These are phyloP conservation scores for Anguilla megastoma DNA, from an alignment of 2,797 vertebrate genomes.

Conservation along the genomic window DNA sequence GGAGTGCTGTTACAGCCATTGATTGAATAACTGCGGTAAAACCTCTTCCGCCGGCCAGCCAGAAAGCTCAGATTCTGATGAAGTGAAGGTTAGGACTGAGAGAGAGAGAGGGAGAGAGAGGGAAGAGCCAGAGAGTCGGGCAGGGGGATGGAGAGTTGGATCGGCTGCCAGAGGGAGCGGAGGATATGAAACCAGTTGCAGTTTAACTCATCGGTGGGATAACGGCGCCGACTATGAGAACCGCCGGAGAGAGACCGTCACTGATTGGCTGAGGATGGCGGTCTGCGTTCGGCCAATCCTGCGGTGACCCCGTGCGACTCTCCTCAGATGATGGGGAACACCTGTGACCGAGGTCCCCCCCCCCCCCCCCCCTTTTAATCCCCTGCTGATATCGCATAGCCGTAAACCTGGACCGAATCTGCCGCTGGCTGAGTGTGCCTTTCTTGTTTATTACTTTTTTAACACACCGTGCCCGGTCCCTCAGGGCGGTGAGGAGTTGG, in stretches of 20 bases:
- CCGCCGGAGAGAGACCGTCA: slow-evolving; percentile 39
- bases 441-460: not conserved
- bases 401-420: not conserved
- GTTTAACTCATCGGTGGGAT: slow-evolving; percentile 47
- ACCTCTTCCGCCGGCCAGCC: slow-evolving; percentile 44
- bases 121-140: slow-evolving; percentile 46
- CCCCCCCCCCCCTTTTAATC: not conserved
- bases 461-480: not conserved
- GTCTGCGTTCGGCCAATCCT: slow-evolving; percentile 57
- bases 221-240: slow-evolving; percentile 47
- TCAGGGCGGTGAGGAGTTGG: not conserved
- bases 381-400: not conserved
- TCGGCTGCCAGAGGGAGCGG: slow-evolving; percentile 49
- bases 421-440: not conserved
- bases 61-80: slow-evolving; percentile 60
- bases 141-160: slow-evolving; percentile 64
- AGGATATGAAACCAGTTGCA: slow-evolving; percentile 16
- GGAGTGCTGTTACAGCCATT: slow-evolving; percentile 81
- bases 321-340: slow-evolving; percentile 89
- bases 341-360: slow-evolving; percentile 90
- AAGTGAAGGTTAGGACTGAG: slow-evolving; percentile 68
- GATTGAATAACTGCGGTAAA: slow-evolving; percentile 89
- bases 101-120: slow-evolving; percentile 39
- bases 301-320: slow-evolving; percentile 62
- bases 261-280: slow-evolving; percentile 61